Percentiles rank a stretch among this genome's conserved stretches.
phyloP scores from a whole-genome alignment of 2,797 vertebrate species.

The Urocyon cinereoargenteus region DNA sequence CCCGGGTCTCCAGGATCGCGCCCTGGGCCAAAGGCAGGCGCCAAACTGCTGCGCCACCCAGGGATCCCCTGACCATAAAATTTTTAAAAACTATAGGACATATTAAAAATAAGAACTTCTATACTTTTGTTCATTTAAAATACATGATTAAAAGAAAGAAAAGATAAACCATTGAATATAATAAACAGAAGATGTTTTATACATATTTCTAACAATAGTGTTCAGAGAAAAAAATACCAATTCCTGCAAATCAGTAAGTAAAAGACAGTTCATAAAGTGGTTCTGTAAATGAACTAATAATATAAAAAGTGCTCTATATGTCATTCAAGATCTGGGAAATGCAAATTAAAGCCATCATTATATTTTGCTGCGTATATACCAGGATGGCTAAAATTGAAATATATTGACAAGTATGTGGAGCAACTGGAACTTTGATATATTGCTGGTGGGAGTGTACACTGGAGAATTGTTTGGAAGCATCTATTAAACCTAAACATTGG shows the following conservation, averaged over 20 bases:
- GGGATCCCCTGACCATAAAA: not conserved
- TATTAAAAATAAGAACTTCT: not conserved
- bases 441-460: not conserved
- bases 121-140: not conserved
- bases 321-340: not conserved
- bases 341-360: conserved; percentile 34
- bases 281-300: not conserved
- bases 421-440: not conserved
- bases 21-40: too few species aligned
- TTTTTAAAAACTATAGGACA: not conserved
- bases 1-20: too few species aligned
- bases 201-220: not conserved
- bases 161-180: not conserved
- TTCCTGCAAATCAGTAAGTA: not conserved
- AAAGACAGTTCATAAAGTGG: not conserved
- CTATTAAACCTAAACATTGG: not conserved
- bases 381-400: not conserved
- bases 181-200: not conserved
- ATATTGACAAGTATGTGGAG: not conserved
- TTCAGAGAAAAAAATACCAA: not conserved
- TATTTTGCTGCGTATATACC: not conserved
- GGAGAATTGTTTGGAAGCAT: not conserved
- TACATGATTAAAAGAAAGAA: not conserved
- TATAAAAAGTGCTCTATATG: not conserved
- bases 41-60: too few species aligned